These are phyloP conservation scores for Melitaea cinxia DNA, from an alignment of 1,140 invertebrate genomes.

Conservation along the genomic window DNA sequence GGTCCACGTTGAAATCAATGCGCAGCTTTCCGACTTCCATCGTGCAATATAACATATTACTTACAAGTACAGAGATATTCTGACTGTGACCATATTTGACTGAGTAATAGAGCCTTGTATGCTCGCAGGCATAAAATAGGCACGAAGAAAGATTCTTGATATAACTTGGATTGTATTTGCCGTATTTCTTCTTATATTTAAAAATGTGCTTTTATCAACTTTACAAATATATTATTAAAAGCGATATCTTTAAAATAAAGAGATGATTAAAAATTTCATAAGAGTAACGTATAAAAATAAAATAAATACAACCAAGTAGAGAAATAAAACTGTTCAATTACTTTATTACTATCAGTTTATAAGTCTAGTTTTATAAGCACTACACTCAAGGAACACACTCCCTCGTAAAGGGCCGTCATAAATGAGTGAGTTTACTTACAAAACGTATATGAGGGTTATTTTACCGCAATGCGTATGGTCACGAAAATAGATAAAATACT, in stretches of 20 bases:
- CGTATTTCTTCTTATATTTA: background rate
- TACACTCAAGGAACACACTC: background rate
- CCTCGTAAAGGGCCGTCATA: background rate
- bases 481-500: background rate
- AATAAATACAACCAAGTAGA: no score
- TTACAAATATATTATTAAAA: no score
- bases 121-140: constrained; percentile 3
- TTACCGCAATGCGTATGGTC: constrained; percentile 3
- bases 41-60: constrained; percentile 29
- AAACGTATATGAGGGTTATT: background rate
- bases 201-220: background rate
- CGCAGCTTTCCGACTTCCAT: constrained; percentile 35
- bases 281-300: no score
- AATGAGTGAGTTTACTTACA: background rate
- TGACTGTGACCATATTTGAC: constrained; percentile 24
- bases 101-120: background rate
- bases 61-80: constrained; percentile 2
- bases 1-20: constrained; percentile 37
- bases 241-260: no score
- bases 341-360: no score
- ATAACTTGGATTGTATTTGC: background rate
- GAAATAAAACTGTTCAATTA: no score
- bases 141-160: background rate
- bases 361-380: background rate
- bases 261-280: no score